Conservation (phyloP, 1,140 invertebrate species). For the Drosophila sucinea region DNA sequence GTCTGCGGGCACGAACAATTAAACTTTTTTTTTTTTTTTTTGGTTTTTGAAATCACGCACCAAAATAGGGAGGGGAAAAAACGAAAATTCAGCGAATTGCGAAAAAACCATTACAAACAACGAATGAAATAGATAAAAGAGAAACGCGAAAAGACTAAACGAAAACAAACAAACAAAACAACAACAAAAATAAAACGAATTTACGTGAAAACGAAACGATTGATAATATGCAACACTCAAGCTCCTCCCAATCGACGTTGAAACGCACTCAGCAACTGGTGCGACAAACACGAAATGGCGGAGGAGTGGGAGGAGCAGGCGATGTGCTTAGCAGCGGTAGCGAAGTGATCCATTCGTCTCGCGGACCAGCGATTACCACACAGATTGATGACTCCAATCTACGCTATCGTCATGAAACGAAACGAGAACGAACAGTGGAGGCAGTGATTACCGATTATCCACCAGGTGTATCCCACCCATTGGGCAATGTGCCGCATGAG, state of each 20-base stretch:
- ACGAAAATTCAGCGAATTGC: constrained; percentile 40
- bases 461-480: constrained; percentile 53
- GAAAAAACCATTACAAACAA: constrained; percentile 36
- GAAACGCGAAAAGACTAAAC: constrained; percentile 49
- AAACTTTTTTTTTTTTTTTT: constrained; percentile 29
- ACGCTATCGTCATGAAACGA: constrained; percentile 76
- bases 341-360: constrained; percentile 78
- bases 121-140: constrained; percentile 25
- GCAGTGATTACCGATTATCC: constrained; percentile 82
- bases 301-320: constrained; percentile 61
- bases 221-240: constrained; percentile 51
- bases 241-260: constrained; percentile 68
- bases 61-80: constrained; percentile 47
- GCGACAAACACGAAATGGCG: constrained; percentile 83
- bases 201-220: constrained; percentile 42
- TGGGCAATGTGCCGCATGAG: constrained; percentile 63
- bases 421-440: constrained; percentile 77
- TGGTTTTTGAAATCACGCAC: constrained; percentile 63
- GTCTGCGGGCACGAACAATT: constrained; percentile 64
- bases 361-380: constrained; percentile 86
- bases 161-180: constrained; percentile 26
- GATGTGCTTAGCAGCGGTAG: constrained; percentile 58
- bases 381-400: constrained; percentile 82
- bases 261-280: constrained; percentile 69
- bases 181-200: constrained; percentile 48